A percentile compares a stretch with the other conserved stretches of the same genome.
phyloP scores from a whole-genome alignment of 2,888 invertebrate species.

The Rhogogaster chlorosoma region DNA sequence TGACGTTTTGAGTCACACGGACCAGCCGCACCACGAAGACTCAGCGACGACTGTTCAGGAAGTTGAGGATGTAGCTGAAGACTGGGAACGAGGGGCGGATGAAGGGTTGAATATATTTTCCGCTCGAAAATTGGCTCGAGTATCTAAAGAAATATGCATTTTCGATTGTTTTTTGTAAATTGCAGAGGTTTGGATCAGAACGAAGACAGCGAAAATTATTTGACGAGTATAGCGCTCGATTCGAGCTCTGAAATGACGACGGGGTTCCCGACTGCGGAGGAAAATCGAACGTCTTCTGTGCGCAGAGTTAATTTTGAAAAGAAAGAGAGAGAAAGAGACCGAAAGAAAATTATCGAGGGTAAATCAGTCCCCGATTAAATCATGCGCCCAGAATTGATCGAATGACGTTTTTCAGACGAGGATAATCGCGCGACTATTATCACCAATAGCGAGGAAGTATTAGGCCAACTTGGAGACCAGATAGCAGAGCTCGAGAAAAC shows the following conservation, averaged over 20 bases:
- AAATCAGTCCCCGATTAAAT: neutral
- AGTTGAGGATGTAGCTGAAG: neutral
- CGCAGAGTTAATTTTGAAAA: conserved; percentile 18
- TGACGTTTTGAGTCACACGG: neutral
- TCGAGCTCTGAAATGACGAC: neutral
- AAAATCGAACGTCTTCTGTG: neutral
- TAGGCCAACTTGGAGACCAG: conserved; percentile 49
- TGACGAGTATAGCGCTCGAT: neutral
- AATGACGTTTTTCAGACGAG: neutral
- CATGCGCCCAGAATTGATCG: neutral
- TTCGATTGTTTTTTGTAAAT: neutral
- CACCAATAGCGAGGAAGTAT: conserved; percentile 39
- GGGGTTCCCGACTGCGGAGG: neutral
- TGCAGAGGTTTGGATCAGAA: neutral
- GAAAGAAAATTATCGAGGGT: neutral
- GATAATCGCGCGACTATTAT: neutral
- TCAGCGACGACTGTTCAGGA: neutral
- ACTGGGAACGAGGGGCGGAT: conserved; percentile 2
- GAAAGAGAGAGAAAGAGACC: neutral
- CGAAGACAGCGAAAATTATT: conserved; percentile 6
- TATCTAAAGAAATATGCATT: neutral
- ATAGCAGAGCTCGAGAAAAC: conserved; percentile 55
- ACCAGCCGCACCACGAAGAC: neutral
- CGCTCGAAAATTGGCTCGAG: neutral
- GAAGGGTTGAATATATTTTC: neutral